Percentiles rank a stretch among this genome's conserved stretches.
Conservation (phyloP, 2,888 invertebrate species). For the Agrochola lota region DNA sequence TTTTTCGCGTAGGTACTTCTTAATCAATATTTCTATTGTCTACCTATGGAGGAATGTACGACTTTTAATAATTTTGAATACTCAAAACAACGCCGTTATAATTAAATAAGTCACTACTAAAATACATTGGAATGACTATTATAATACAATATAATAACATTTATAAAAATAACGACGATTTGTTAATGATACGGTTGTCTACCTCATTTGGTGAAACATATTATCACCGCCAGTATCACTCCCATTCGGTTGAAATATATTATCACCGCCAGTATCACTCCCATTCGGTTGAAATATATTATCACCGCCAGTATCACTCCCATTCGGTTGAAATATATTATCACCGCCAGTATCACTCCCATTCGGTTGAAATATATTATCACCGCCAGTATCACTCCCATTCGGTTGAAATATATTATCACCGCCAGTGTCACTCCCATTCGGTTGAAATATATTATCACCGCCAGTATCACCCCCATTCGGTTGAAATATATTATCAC, state of each 20-base stretch:
- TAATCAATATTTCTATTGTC: background rate
- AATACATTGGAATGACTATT: background rate
- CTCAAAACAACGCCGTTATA: background rate
- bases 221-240: too few relatives aligned
- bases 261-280: too few relatives aligned
- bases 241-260: background rate
- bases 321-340: background rate
- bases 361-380: background rate
- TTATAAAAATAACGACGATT: background rate
- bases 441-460: background rate
- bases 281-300: background rate
- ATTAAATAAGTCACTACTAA: background rate
- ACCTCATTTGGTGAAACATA: background rate
- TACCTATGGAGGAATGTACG: background rate
- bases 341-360: background rate
- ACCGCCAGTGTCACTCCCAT: background rate
- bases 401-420: background rate
- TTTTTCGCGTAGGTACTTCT: background rate
- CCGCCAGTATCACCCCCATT: background rate
- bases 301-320: background rate
- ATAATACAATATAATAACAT: background rate
- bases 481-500: background rate
- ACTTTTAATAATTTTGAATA: background rate
- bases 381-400: background rate
- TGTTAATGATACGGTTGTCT: background rate